Evolutionary conservation across 2,888 invertebrate genomes (phyloP).

Genomic region (Morpho achilles): DNA sequence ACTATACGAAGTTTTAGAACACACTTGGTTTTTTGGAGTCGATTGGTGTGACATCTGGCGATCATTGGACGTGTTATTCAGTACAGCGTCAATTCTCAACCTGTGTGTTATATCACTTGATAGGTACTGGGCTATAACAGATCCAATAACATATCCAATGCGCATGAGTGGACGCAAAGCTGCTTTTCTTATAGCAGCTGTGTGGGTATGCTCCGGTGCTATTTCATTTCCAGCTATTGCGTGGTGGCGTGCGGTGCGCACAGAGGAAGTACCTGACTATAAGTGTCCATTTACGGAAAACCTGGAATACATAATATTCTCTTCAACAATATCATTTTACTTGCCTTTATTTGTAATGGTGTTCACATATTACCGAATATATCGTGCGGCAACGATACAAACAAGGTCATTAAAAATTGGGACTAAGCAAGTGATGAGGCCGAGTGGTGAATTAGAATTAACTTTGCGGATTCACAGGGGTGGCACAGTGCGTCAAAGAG

Average conservation of each 20-base stretch:
- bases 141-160: constrained; percentile 98
- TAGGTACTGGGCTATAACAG: constrained; percentile 99
- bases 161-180: constrained; percentile 94
- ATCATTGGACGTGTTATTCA: constrained; percentile 96
- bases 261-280: constrained; percentile 88
- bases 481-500: constrained; percentile 84
- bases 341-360: constrained; percentile 98
- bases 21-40: constrained; percentile 96
- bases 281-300: constrained; percentile 98
- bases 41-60: constrained; percentile 99
- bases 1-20: constrained; percentile 91
- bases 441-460: constrained; percentile 91
- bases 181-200: constrained; percentile 91
- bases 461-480: constrained; percentile 96
- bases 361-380: constrained; percentile 98
- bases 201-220: constrained; percentile 97
- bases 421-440: constrained; percentile 92
- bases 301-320: constrained; percentile 96
- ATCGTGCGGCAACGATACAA: constrained; percentile 95
- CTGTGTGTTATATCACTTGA: constrained; percentile 98
- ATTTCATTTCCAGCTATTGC: constrained; percentile 99
- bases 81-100: constrained; percentile 98
- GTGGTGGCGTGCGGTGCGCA: constrained; percentile 95
- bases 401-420: constrained; percentile 94
- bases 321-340: constrained; percentile 98